A percentile compares a stretch with the other conserved stretches of the same genome.
These are phyloP conservation scores for Hemicordylus capensis DNA, from an alignment of 2,113 vertebrate genomes.

Conservation along the genomic window DNA sequence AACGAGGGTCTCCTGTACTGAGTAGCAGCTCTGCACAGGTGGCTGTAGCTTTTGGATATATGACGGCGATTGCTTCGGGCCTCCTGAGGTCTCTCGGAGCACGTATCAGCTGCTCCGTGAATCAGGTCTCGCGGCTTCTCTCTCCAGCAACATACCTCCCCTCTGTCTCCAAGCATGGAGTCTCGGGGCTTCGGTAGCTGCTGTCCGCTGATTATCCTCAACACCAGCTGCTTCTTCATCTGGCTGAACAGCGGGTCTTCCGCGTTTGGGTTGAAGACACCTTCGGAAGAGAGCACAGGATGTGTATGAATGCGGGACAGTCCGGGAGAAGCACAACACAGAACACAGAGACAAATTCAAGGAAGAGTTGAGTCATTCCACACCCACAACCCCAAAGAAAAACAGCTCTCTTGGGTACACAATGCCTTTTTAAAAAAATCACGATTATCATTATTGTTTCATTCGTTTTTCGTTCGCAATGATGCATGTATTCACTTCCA, in stretches of 20 bases:
- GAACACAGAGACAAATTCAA: not conserved
- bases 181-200: constrained; percentile 97
- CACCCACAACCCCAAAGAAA: too few species aligned
- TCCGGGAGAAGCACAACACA: too few species aligned
- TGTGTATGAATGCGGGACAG: too few species aligned
- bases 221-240: constrained; percentile 90
- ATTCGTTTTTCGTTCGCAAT: too few species aligned
- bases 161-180: constrained; percentile 95
- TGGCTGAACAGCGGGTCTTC: constrained; percentile 89
- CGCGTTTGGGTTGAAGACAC: constrained; percentile 89
- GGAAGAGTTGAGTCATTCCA: too few species aligned
- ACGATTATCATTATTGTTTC: too few species aligned
- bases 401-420: too few species aligned
- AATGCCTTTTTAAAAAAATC: too few species aligned
- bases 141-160: constrained; percentile 84
- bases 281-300: constrained; percentile 63
- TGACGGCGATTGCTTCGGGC: not conserved
- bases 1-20: not conserved
- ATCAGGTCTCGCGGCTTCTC: not conserved
- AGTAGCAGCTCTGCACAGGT: not conserved
- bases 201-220: constrained; percentile 96
- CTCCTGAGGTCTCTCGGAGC: not conserved
- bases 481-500: too few species aligned
- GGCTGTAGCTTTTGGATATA: not conserved
- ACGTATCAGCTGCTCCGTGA: not conserved